Evolutionary conservation across 2,113 vertebrate genomes (phyloP), one percentile per base, ranked within the genome.

Genomic region (Crotalus tigris): DNA sequence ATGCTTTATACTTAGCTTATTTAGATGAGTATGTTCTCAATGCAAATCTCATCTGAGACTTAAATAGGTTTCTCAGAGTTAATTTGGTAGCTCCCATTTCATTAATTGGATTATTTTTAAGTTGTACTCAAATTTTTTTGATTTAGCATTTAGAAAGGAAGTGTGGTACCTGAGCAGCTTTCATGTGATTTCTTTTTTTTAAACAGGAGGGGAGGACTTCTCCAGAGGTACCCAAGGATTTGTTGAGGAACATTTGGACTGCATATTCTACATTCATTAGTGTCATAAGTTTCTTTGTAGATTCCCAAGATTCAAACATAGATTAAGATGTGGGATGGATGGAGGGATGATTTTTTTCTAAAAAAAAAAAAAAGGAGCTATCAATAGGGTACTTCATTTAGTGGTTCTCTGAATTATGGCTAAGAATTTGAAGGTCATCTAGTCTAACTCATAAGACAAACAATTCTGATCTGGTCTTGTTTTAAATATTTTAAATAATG

Each of bases 71-170:
- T 87, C 89, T 69, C 19, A 81, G 57, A 91, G 29, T 92, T 92
- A 89, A 94, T 91, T 89, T 3, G 92, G 54, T 26, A 1, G 10
- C 12, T 93, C 91, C 91, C 90, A 33, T 86, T 55, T 81, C 94
- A 51, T 55, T 33, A 85, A 85, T 29, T 17, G 15, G 94, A 39
- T n/a, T 87, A 53, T 75, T 92, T 91, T 95, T 94, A 85, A 93
- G 92, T 2, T 0, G 49, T 92, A 89, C 88, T 46, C 91, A 93
- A 53, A 46, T 44, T 61, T 29, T 5, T 89, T 93, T 44, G 15
- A 58, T 90, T 94, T 93, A 94, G 89, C 94, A 94, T 94, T 69
- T 89, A 89, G 94, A 59, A 54, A 93, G 92, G 90, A 91, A 93
- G 95, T 33, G 94, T 9, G 33, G 58, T 87, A 90, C 59, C 55